Evolutionary conservation across 2,888 invertebrate genomes (phyloP), one percentile per base, ranked within the genome.

Genomic region (Stramonita haemastoma): DNA sequence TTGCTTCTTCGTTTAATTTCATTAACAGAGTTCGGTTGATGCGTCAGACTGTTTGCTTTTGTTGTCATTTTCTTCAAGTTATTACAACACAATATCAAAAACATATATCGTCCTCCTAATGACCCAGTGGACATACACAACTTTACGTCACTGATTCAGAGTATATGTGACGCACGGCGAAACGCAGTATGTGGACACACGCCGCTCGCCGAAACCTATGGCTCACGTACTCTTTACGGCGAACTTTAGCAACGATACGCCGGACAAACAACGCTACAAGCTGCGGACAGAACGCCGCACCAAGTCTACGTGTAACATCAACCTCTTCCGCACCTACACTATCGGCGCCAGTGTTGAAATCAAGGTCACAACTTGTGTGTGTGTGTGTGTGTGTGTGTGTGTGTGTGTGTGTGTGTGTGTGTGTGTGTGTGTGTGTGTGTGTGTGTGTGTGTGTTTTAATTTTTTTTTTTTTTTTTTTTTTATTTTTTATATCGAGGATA

Each of bases 281-380:
- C 93, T 96, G 91, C 95, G 95, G 89, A 96, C 96, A 0, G 96
- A 96, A 90, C 90, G 96, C 79, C 91, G 94, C 46, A 96, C 96
- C 17, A 94, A 95, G 66, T 95, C 96, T 57, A 94, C 95, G 6
- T 95, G 95, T 66, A 95, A 94, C 11, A 93, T 96, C 15, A 93
- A 93, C 34, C 92, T 96, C 87, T 94, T 93, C 87, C 93, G 93
- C 88, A 92, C 94, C 1, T 95, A 94, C 91, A 94, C 93, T 0
- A 91, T 94, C 60, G 95, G 95, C 6, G 92, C 91, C 81, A 92
- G 90, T 34, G 90, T 96, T 1, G 94, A 94, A 36, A 92, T 91
- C 66, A 89, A 86, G 89, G 89, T 89, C 22, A 57, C 17, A 11
- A n/a, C 73, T n/a, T 11, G 79, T 32, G 6, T 4, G 79, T 8